A percentile compares a stretch with the other conserved stretches of the same genome.
Evolutionary conservation across 2,888 invertebrate species (phyloP).

Genomic region (Byasa hedistus): DNA sequence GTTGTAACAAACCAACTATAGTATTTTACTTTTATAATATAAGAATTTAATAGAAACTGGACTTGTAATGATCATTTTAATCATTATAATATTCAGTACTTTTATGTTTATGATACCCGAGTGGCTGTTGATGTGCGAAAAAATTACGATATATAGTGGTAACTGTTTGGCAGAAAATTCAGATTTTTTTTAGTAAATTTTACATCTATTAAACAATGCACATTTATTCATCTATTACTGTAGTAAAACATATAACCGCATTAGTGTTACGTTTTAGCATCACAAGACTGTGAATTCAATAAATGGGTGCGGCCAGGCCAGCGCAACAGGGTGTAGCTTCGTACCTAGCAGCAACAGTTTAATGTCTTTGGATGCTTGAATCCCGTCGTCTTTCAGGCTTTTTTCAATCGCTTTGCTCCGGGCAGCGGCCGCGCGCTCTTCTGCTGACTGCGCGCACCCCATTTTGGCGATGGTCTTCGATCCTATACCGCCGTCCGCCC

Average conservation of each 20-base stretch:
- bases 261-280: conserved; percentile 25
- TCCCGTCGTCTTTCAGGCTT: conserved; percentile 98
- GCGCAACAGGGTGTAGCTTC: conserved; percentile 39
- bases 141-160: conserved; percentile 62
- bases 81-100: conserved; percentile 53
- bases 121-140: conserved; percentile 64
- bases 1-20: neutral
- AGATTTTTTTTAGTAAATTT: neutral
- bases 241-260: conserved; percentile 1
- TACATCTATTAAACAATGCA: neutral
- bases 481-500: conserved; percentile 76
- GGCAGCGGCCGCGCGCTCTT: conserved; percentile 97
- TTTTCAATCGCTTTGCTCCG: conserved; percentile 98
- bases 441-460: conserved; percentile 99
- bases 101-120: conserved; percentile 62
- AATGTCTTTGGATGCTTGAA: conserved; percentile 99
- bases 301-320: conserved; percentile 66
- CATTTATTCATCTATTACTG: conserved; percentile 1
- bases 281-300: conserved; percentile 40
- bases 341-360: conserved; percentile 98
- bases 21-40: neutral
- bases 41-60: neutral
- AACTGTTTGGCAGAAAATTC: neutral
- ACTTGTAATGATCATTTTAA: conserved; percentile 39
- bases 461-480: conserved; percentile 83